Percentiles rank a stretch among this genome's conserved stretches.
Conservation (phyloP, 2,888 invertebrate genomes). For the Netelia inedita region DNA sequence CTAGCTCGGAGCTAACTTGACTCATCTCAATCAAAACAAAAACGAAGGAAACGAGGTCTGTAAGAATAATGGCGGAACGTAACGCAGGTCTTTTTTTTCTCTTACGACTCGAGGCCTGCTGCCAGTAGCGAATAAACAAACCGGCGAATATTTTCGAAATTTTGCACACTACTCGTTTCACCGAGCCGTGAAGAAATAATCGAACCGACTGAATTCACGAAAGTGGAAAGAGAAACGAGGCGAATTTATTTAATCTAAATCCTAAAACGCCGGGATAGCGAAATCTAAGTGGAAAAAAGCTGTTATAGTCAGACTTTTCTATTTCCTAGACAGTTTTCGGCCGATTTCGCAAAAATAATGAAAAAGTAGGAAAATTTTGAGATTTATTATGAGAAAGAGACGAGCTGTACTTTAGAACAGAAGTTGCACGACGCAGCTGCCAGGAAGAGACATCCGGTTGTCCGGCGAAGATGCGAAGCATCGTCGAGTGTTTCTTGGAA, state of each 20-base stretch:
- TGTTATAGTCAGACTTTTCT: too few relatives aligned
- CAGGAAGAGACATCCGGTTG: conserved; percentile 61
- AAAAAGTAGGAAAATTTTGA: too few relatives aligned
- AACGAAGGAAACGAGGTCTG: conserved; percentile 67
- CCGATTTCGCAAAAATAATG: too few relatives aligned
- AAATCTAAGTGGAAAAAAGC: too few relatives aligned
- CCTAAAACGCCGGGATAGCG: too few relatives aligned
- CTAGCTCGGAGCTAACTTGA: too few relatives aligned
- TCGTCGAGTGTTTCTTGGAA: conserved; percentile 69
- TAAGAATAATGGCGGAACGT: conserved; percentile 51
- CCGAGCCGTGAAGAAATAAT: background rate
- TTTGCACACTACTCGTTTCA: background rate
- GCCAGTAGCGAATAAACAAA: conserved; percentile 65
- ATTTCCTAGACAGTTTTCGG: too few relatives aligned
- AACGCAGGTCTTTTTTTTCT: background rate
- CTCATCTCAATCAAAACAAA: conserved; percentile 79
- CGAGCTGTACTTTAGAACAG: background rate
- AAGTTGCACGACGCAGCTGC: conserved; percentile 78
- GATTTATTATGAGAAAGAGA: too few relatives aligned
- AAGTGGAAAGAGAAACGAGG: background rate
- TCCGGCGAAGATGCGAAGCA: conserved; percentile 45
- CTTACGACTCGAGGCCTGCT: conserved; percentile 32
- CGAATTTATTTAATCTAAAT: too few relatives aligned
- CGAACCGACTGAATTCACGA: background rate
- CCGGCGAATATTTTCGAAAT: background rate